Evolutionary conservation across 2,888 invertebrate species (phyloP), one percentile per base, ranked within the genome.

Genomic region (Lathronympha strigana): DNA sequence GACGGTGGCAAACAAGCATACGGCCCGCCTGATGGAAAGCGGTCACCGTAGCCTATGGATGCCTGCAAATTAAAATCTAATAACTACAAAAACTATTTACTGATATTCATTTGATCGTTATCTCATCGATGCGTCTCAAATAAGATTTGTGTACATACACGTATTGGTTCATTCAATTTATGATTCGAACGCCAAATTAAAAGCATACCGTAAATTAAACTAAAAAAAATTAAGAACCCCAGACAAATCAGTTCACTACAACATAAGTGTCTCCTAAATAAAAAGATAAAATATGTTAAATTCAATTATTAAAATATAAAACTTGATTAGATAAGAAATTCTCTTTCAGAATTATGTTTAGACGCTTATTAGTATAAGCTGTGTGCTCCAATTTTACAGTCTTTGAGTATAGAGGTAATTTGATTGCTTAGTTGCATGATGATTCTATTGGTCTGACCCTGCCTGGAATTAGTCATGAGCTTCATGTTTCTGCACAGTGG

Each of bases 311-410:
- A 25, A 19, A 28, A n/a, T n/a, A n/a, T n/a, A n/a, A n/a, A n/a
- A n/a, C n/a, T n/a, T n/a, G n/a, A 63, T 54, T 61, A n/a, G 25
- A 28, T 55, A 49, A 47, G 54, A 25, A 43, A 61, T 61, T 49
- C 38, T 15, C 54, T 49, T 55, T 54, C 2, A 38, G 43, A 63
- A 55, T 55, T 36, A 55, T 55, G 23, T 45, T 49, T 60, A 23
- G 17, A 49, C 15, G 15, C 15, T 47, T 57, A 31, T 45, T 49
- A 49, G 58, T 40, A 2, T 60, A 36, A 60, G 36, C 49, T 47
- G 45, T 58, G 49, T 60, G 25, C 49, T 36, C 36, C 21, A 60
- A 49, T 60, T 60, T 60, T 60, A 11, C 43, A 23, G 43, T 36
- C 36, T 60, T 49, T 36, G 49, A 36, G 47, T 49, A 23, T 60